Conservation (phyloP, 2,888 invertebrate species). For the Trileptium ribeirensis region DNA sequence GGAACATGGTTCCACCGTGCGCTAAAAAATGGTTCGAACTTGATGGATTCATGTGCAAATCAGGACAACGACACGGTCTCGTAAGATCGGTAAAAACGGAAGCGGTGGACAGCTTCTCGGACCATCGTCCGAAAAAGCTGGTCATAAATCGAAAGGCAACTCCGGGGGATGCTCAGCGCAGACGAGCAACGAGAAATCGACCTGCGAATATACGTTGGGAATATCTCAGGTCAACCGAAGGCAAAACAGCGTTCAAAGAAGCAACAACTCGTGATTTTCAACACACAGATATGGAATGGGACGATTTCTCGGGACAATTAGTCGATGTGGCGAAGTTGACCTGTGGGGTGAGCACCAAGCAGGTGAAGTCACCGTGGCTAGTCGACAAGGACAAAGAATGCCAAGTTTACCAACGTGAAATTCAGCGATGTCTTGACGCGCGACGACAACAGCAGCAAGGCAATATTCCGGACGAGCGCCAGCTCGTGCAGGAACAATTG, state of each 20-base stretch:
- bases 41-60: neutral
- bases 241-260: neutral
- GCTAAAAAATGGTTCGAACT: neutral
- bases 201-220: neutral
- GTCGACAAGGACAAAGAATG: neutral
- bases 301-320: neutral
- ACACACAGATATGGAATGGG: neutral
- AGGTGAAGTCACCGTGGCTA: neutral
- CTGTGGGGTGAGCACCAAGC: neutral
- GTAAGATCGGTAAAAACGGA: neutral
- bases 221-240: neutral
- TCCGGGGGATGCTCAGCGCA: neutral
- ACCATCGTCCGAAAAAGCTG: conserved; percentile 1
- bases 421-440: neutral
- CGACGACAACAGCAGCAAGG: neutral
- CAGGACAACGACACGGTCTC: neutral
- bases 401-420: neutral
- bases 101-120: neutral
- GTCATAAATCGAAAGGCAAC: neutral
- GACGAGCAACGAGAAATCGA: neutral
- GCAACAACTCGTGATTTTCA: neutral
- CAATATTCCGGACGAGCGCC: too few relatives aligned
- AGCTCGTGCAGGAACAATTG: too few relatives aligned
- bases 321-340: neutral
- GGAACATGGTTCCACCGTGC: neutral